Conservation (phyloP, 1,140 invertebrate species). For the Drosophila simulans region DNA sequence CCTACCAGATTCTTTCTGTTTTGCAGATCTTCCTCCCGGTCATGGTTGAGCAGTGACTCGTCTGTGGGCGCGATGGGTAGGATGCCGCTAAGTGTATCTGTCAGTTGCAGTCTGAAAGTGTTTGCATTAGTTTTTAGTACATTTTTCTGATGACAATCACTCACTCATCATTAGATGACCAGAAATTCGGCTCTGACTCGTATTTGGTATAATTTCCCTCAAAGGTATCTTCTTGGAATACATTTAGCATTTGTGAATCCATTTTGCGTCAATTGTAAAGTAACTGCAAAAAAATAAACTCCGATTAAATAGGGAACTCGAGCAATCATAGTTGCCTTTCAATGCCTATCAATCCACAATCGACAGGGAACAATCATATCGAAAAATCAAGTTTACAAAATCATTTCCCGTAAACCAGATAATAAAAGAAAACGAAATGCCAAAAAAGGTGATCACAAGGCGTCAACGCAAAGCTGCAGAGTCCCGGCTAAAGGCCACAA, state of each 20-base stretch:
- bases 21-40: conserved; percentile 45
- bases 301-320: neutral
- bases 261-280: conserved; percentile 34
- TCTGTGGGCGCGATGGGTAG: conserved; percentile 74
- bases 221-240: conserved; percentile 79
- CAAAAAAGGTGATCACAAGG: conserved; percentile 58
- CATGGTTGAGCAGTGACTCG: conserved; percentile 54
- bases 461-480: conserved; percentile 61
- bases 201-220: conserved; percentile 76
- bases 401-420: neutral
- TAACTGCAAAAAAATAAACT: conserved; percentile 6
- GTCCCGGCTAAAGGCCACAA: conserved; percentile 1
- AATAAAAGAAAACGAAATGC: conserved; percentile 32
- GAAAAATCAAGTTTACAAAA: neutral
- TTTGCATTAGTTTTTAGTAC: neutral
- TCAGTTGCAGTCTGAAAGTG: conserved; percentile 58
- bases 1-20: conserved; percentile 69
- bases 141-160: conserved; percentile 14
- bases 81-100: conserved; percentile 76
- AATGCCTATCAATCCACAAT: neutral
- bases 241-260: conserved; percentile 79
- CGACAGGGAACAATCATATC: neutral
- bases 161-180: conserved; percentile 77
- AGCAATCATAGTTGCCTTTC: neutral
- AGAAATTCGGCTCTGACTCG: conserved; percentile 70